Percentiles rank a stretch among this genome's conserved stretches.
phyloP scores from a whole-genome alignment of 2,113 vertebrate genomes.

The Vombatus ursinus region DNA sequence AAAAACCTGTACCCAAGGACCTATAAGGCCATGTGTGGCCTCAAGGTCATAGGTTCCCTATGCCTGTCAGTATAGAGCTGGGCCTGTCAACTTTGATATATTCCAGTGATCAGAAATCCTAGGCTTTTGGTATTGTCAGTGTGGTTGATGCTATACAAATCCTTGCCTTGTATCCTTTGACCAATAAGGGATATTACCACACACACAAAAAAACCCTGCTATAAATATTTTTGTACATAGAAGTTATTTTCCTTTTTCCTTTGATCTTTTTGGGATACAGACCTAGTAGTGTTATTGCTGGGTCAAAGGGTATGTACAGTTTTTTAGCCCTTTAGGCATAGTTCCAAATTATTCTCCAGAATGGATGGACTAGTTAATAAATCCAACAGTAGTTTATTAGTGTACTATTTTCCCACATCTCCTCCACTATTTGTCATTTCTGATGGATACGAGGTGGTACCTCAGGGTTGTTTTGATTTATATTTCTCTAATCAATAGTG shows the following conservation, averaged over 20 bases:
- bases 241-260: background rate
- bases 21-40: too few relatives aligned
- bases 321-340: background rate
- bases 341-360: background rate
- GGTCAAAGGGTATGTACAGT: background rate
- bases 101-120: background rate
- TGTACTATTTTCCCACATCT: background rate
- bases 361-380: background rate
- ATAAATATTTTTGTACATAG: background rate
- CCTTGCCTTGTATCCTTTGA: background rate
- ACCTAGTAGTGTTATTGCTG: background rate
- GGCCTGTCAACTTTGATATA: background rate
- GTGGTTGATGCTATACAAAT: background rate
- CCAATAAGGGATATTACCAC: background rate
- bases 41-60: too few relatives aligned
- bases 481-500: background rate
- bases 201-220: background rate
- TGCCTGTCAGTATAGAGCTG: too few relatives aligned
- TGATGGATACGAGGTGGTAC: background rate
- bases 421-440: background rate
- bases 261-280: background rate
- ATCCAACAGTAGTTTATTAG: background rate
- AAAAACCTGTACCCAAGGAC: too few relatives aligned
- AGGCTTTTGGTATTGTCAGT: too few relatives aligned
- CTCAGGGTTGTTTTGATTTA: background rate